Evolutionary conservation across 2,113 vertebrate genomes (phyloP).

Genomic region (Megalops atlanticus): DNA sequence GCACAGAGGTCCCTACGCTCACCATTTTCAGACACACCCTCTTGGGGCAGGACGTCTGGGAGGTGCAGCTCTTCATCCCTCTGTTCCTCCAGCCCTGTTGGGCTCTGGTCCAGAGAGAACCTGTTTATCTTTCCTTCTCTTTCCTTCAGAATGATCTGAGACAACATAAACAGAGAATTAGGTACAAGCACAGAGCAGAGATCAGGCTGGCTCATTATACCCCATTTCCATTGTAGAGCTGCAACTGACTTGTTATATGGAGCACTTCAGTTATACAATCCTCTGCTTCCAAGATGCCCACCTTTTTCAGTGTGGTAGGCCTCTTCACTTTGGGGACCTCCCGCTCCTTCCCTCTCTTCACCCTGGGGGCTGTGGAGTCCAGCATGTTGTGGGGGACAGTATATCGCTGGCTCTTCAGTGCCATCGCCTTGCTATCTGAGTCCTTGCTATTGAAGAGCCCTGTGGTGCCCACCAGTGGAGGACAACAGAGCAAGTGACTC

Average conservation of each 20-base stretch:
- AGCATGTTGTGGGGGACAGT: slow-evolving; percentile 80
- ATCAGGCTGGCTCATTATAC: too few species aligned
- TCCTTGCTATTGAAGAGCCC: slow-evolving; percentile 83
- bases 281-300: slow-evolving; percentile 48
- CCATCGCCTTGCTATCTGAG: slow-evolving; percentile 67
- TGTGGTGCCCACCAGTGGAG: slow-evolving; percentile 79
- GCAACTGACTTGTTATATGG: too few species aligned
- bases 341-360: slow-evolving; percentile 93
- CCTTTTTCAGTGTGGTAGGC: slow-evolving; percentile 97
- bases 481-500: slow-evolving; percentile 44
- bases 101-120: slow-evolving; percentile 74
- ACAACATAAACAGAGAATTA: slow-evolving; percentile 35
- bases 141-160: slow-evolving; percentile 94
- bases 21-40: slow-evolving; percentile 72
- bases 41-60: slow-evolving; percentile 84
- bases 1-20: too few species aligned
- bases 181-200: neutral
- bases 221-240: too few species aligned
- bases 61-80: slow-evolving; percentile 77
- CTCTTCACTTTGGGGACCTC: slow-evolving; percentile 94
- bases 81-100: slow-evolving; percentile 80
- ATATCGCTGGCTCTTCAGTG: slow-evolving; percentile 73
- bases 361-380: slow-evolving; percentile 86
- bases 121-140: slow-evolving; percentile 95
- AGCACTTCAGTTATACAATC: too few species aligned